Base-by-base conservation (phyloP, 37 sponge, comb jelly and placozoan genomes). In the Tethya wilhelma region DNA sequence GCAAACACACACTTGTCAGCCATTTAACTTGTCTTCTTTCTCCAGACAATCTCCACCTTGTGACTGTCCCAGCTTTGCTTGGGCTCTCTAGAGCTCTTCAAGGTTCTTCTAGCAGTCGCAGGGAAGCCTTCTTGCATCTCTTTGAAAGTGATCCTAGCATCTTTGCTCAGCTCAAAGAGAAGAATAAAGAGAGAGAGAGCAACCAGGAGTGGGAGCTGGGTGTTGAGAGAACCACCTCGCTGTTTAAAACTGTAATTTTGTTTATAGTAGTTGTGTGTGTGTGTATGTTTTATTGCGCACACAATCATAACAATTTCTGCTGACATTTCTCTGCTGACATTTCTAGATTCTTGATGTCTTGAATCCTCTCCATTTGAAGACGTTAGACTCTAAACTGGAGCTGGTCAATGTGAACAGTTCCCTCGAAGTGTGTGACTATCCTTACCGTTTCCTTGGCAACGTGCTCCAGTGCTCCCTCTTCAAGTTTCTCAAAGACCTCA, bases 31-130 rank as follows among this genome's bases (percentile, higher is more conserved):
- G n/a, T n/a, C n/a, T n/a, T n/a, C n/a, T n/a, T n/a, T n/a, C n/a
- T n/a, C n/a, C n/a, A 81, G 88, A 60, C 40, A 30, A 68, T 14
- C 26, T 81, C 38, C 59, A 55, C 45, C 30, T 45, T 4, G 76
- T 38, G 46, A 38, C 55, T 58, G 75, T 87, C 37, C 88, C 88
- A 5, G 68, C 76, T 6, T 59, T 87, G 29, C 56, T 80, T 19
- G 88, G 88, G 0, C 37, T 74, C 28, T n/a, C 56, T 11, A 44
- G 75, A 38, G 80, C 88, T 32, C 70, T 87, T 29, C 59, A 66
- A 38, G 59, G 59, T 0, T 53, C 74, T 32, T 25, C 60, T 19
- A 22, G 0, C 2, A 22, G 53, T 38, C 36, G 73, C 28, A 63
- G 73, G 25, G 46, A 82, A 29, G 82, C 74, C 44, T 73, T 82